Evolutionary conservation across 2,888 invertebrate species (phyloP).

Genomic region (Melieria picta): DNA sequence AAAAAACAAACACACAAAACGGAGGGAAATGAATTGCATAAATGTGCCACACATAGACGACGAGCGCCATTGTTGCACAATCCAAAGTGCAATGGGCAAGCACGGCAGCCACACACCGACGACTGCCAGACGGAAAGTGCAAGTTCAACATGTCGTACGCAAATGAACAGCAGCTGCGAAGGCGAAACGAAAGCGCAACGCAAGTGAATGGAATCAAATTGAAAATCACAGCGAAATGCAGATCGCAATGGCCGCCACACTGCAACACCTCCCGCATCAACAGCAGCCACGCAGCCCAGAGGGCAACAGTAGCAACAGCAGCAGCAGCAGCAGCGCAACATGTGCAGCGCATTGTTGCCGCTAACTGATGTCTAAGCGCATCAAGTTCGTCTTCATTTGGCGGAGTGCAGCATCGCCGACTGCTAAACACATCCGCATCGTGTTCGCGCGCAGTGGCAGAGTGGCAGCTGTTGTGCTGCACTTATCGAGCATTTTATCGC

Average conservation of each 20-base stretch:
- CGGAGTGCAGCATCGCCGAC: background rate
- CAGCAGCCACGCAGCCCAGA: background rate
- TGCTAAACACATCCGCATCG: background rate
- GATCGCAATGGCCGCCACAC: too few relatives aligned
- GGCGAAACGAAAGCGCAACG: background rate
- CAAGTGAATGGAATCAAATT: background rate
- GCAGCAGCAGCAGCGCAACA: background rate
- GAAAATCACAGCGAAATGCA: too few relatives aligned
- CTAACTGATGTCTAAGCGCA: too few relatives aligned
- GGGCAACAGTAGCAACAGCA: background rate
- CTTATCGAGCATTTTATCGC: slow-evolving; percentile 3
- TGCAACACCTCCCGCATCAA: background rate
- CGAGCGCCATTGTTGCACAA: background rate
- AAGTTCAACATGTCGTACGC: slow-evolving; percentile 27
- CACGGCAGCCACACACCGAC: background rate
- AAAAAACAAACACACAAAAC: too few relatives aligned
- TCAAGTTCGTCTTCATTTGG: too few relatives aligned
- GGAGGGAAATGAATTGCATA: too few relatives aligned
- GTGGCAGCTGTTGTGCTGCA: too few relatives aligned
- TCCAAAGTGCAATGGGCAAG: too few relatives aligned
- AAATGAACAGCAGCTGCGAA: too few relatives aligned
- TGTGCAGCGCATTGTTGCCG: background rate
- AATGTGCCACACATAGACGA: too few relatives aligned
- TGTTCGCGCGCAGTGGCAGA: background rate
- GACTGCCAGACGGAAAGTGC: slow-evolving; percentile 27